Evolutionary conservation across 2,888 invertebrate genomes (phyloP).

Genomic region (Euphydryas editha): DNA sequence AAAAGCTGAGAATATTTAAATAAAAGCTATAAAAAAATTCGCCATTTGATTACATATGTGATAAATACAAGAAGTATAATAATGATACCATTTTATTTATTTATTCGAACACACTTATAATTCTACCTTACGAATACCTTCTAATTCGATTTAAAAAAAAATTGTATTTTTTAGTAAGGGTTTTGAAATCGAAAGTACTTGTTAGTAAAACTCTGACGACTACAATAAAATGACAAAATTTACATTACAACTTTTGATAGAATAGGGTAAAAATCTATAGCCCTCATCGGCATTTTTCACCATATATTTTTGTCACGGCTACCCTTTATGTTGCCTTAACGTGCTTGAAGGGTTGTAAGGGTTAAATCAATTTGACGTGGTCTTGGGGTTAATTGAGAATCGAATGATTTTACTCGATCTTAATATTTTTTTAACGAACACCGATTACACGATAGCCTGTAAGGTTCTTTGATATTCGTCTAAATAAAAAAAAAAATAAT

Average conservation of each 20-base stretch:
- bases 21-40: too few relatives aligned
- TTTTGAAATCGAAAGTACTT: background rate
- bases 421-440: slow-evolving; percentile 1
- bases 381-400: slow-evolving; percentile 26
- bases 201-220: too few relatives aligned
- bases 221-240: background rate
- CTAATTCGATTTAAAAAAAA: too few relatives aligned
- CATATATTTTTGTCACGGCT: slow-evolving; percentile 30
- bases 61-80: too few relatives aligned
- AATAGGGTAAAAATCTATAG: background rate
- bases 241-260: background rate
- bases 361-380: slow-evolving; percentile 33
- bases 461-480: background rate
- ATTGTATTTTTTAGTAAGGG: too few relatives aligned
- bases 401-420: slow-evolving; percentile 4
- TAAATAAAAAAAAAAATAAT: background rate
- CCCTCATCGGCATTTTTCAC: slow-evolving; percentile 10
- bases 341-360: slow-evolving; percentile 23
- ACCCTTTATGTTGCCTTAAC: slow-evolving; percentile 23
- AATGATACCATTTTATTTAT: too few relatives aligned
- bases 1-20: too few relatives aligned
- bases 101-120: too few relatives aligned
- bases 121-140: too few relatives aligned
- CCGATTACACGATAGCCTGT: background rate
- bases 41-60: too few relatives aligned